A percentile compares a stretch with the other conserved stretches of the same genome.
Evolutionary conservation across 1,140 invertebrate species (phyloP).

Genomic region (Harlomillsia oculata): DNA sequence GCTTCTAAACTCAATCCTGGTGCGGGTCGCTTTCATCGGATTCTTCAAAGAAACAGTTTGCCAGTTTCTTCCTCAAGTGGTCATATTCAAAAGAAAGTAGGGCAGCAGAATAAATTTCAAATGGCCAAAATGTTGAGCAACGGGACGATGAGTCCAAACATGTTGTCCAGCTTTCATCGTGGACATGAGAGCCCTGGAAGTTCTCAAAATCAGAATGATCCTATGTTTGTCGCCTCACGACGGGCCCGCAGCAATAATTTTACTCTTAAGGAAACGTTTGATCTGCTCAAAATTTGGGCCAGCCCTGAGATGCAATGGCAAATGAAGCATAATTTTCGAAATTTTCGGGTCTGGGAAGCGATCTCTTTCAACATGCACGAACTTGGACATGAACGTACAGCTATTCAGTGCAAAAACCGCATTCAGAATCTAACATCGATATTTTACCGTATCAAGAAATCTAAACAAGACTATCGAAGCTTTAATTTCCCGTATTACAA

Average conservation of each 20-base stretch:
- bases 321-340: constrained; percentile 34
- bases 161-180: constrained; percentile 20
- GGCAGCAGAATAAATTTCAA: constrained; percentile 29
- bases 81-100: constrained; percentile 13
- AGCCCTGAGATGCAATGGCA: constrained; percentile 35
- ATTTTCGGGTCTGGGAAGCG: constrained; percentile 35
- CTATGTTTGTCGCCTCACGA: constrained; percentile 30
- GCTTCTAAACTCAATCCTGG: constrained; percentile 2
- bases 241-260: constrained; percentile 34
- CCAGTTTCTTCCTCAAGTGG: constrained; percentile 4
- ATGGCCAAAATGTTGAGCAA: constrained; percentile 33
- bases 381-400: constrained; percentile 32
- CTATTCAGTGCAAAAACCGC: constrained; percentile 35
- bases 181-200: constrained; percentile 7
- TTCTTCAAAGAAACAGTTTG: constrained; percentile 18
- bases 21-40: constrained; percentile 21
- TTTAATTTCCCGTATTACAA: constrained; percentile 36
- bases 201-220: constrained; percentile 26
- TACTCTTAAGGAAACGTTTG: constrained; percentile 34
- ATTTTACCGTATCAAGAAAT: constrained; percentile 35
- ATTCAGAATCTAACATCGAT: constrained; percentile 36
- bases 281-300: constrained; percentile 35
- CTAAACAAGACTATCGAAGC: constrained; percentile 33
- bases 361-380: constrained; percentile 33
- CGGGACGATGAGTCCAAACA: constrained; percentile 17